These are phyloP conservation scores for Phyllotreta cruciferae DNA, from an alignment of 2,888 invertebrate species.

Conservation along the genomic window DNA sequence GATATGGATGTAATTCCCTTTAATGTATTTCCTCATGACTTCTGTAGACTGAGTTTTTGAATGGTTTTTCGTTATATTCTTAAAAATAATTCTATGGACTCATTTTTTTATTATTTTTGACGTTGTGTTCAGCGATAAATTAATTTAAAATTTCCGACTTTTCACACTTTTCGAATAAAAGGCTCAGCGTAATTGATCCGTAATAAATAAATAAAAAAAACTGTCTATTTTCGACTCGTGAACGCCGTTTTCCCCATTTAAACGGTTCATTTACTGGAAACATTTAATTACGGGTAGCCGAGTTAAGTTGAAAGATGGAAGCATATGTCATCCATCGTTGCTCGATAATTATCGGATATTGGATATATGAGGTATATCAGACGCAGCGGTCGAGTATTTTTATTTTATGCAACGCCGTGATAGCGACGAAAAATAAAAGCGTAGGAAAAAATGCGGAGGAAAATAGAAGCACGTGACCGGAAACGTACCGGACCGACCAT, in stretches of 20 bases:
- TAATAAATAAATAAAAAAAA: neutral
- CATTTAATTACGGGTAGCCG: constrained; percentile 20
- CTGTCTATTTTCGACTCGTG: constrained; percentile 12
- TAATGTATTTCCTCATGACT: too few species aligned
- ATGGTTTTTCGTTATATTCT: too few species aligned
- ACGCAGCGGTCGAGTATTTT: neutral
- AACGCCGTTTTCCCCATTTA: constrained; percentile 19
- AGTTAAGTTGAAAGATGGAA: constrained; percentile 12
- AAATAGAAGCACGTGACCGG: constrained; percentile 41
- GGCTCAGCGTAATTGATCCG: neutral
- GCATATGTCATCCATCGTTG: constrained; percentile 16
- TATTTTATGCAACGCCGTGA: neutral
- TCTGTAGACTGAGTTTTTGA: too few species aligned
- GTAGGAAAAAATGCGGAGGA: constrained; percentile 33
- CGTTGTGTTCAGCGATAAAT: neutral
- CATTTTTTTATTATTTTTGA: too few species aligned
- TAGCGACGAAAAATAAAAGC: constrained; percentile 9
- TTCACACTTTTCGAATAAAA: neutral
- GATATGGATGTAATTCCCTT: too few species aligned
- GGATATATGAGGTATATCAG: too few species aligned
- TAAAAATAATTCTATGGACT: too few species aligned
- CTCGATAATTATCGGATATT: constrained; percentile 15
- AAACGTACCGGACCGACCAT: constrained; percentile 33
- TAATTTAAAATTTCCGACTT: neutral
- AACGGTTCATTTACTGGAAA: constrained; percentile 27